Conservation (phyloP, 2,797 vertebrate species). For the Chelidonichthys spinosus region DNA sequence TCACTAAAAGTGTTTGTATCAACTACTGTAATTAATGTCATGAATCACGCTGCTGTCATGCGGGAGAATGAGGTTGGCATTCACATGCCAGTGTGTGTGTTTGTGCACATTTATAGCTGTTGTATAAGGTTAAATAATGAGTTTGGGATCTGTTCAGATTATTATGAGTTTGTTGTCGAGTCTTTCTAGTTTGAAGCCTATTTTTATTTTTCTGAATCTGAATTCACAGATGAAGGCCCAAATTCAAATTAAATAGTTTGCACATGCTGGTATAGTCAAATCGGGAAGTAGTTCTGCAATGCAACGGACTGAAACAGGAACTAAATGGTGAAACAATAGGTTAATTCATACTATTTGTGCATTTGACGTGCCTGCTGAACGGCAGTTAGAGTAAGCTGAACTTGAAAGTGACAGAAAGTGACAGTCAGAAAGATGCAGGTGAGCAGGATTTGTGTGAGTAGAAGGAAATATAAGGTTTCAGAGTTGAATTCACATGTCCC, state of each 20-base stretch:
- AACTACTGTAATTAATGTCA: constrained; percentile 44
- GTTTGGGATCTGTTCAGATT: background rate
- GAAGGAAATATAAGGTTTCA: constrained; percentile 59
- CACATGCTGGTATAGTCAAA: background rate
- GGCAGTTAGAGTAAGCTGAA: background rate
- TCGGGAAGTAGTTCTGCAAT: background rate
- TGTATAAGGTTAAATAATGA: background rate
- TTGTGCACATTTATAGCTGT: background rate
- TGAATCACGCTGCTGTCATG: constrained; percentile 55
- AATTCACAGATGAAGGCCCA: background rate
- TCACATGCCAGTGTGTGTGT: constrained; percentile 3
- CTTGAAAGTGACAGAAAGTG: constrained; percentile 17
- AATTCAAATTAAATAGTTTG: background rate
- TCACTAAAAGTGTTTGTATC: constrained; percentile 33
- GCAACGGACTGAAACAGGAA: background rate
- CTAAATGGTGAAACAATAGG: background rate
- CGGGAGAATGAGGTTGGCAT: constrained; percentile 7
- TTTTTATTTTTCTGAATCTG: background rate
- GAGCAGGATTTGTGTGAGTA: constrained; percentile 13
- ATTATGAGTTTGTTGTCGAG: background rate
- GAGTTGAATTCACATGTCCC: constrained; percentile 53
- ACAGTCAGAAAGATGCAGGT: constrained; percentile 32
- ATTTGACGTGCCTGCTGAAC: background rate
- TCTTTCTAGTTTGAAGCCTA: background rate
- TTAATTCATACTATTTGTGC: constrained; percentile 6